Evolutionary conservation across 2,797 vertebrate genomes (phyloP), one percentile per base, ranked within the genome.

Genomic region (Acanthopagrus latus): DNA sequence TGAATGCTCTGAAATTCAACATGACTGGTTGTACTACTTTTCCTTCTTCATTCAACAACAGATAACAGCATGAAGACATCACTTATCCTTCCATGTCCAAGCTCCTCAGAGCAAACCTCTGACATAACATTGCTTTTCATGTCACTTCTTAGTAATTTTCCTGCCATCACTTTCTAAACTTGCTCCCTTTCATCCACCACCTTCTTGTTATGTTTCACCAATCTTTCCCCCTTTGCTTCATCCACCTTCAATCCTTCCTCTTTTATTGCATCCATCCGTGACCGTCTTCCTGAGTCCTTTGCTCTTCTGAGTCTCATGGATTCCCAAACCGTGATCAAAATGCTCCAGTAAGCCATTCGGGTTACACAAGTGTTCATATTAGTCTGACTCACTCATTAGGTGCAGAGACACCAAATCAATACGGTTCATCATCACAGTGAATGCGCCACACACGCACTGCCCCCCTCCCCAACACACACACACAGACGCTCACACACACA

Each of bases 321-420:
- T 64, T 80, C 67, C 60, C 59, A 14, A 51, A 64, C 63, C 16
- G 51, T 86, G 75, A 91, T 87, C 50, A 82, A 84, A 84, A 88
- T 70, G 71, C 75, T 79, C 56, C 55, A 82, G 59, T 70, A 81
- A 79, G 63, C 71, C 68, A 79, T 69, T 86, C 67, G 76, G 71
- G 60, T 71, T 58, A 67, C 71, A 77, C 74, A 50, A 41, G 67
- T 71, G 76, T 83, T 87, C 81, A 82, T 84, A 85, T 80, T 76
- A 87, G 78, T 81, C 46, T 21, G 71, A 84, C 74, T 86, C 64
- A 63, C 74, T 83, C 4, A 20, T 80, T 88, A 75, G 58, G 64
- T 72, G 74, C 56, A 72, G 82, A 68, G 68, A 80, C 67, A 80
- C 64, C 78, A 76, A 88, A 91, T 90, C 78, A 85, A 89, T 86